Evolutionary conservation across 2,113 vertebrate genomes (phyloP).

Genomic region (Motacilla alba): DNA sequence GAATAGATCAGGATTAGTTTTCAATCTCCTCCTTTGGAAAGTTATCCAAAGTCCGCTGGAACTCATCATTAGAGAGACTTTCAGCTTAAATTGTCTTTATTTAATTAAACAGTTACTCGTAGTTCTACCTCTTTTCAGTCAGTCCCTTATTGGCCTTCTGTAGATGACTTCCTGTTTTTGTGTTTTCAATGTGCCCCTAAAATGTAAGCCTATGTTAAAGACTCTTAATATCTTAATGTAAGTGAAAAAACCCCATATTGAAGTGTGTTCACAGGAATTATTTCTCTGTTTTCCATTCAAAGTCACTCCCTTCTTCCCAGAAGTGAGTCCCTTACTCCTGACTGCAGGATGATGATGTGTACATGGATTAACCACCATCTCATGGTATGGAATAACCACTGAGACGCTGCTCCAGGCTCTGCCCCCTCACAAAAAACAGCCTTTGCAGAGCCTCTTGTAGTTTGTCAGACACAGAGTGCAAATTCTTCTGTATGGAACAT

Average conservation of each 20-base stretch:
- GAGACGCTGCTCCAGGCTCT: background rate
- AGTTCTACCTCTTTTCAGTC: background rate
- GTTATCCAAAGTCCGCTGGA: background rate
- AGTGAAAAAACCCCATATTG: fast-evolving
- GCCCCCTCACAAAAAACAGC: background rate
- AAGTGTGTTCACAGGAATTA: background rate
- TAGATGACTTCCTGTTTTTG: background rate
- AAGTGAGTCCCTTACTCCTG: background rate
- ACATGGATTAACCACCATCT: background rate
- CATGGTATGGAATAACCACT: background rate
- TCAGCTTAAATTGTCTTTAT: background rate
- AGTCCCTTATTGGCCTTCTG: background rate
- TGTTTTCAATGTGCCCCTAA: background rate
- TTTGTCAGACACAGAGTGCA: background rate
- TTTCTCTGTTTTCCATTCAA: background rate
- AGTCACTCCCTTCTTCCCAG: background rate
- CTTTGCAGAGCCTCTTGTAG: background rate
- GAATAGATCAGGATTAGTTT: background rate
- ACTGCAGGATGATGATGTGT: background rate
- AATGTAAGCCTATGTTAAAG: background rate
- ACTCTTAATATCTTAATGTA: background rate
- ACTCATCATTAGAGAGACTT: background rate
- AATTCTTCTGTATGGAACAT: background rate
- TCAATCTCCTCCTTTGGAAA: background rate
- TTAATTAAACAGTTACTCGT: background rate